Evolutionary conservation across 2,113 vertebrate genomes (phyloP), one percentile per base, ranked within the genome.

Genomic region (Crotalus helleri): DNA sequence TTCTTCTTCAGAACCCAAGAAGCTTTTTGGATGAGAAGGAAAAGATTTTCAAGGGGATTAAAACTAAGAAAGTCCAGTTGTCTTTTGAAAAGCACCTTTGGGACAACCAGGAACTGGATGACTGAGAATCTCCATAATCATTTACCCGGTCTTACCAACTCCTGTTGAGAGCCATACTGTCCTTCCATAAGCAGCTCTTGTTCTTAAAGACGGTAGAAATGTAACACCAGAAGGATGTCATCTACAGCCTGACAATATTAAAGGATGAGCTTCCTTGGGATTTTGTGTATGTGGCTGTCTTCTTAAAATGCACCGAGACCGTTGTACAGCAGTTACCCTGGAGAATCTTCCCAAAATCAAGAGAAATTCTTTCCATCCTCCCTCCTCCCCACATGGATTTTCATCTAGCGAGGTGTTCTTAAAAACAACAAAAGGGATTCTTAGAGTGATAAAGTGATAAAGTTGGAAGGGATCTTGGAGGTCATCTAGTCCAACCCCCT

Each of bases 381-480:
- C 93, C 87, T 64, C 59, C 94, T 74, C 29, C 61, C 61, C 24
- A 29, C 1, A 4, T 64, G 26, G 61, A 55, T 94, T 96, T 95
- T 92, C 96, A 89, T 19, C 93, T 61, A 33, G 46, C 87, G 92
- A 95, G 93, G 0, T 92, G n/a, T 91, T 15, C 49, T 95, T 97
- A 94, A 86, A 94, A 94, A 89, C 88, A 94, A 91, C 91, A 87
- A 94, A 93, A 94, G 0, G 24, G 91, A 88, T 57, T 95, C 92
- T 95, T 90, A 17, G 24, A 90, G 44, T 44, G 44, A 44, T 44
- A 44, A 44, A 44, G 44, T 44, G 44, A 44, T 44, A 44, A 46
- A 4, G 44, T 46, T 46, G 44, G 3, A 46, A 46, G 44, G 44
- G 44, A 46, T 3, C 3, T 46, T 46, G 44, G 44, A 46, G 44